A percentile compares a stretch with the other conserved stretches of the same genome.
phyloP scores from a whole-genome alignment of 2,888 invertebrate genomes.

The Aromia moschata region DNA sequence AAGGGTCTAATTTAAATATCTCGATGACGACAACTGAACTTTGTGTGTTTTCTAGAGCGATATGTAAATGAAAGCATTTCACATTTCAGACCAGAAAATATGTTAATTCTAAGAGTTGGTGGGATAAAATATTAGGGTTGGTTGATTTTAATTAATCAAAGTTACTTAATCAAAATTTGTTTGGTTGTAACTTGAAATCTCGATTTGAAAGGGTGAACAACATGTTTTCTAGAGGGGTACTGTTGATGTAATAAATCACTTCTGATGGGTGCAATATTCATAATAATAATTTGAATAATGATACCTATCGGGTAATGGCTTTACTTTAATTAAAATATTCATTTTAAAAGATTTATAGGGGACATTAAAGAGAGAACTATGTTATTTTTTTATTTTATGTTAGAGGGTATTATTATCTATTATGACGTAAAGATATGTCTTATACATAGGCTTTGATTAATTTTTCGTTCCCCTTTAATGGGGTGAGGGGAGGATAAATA shows the following conservation, averaged over 20 bases:
- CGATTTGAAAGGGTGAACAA: slow-evolving; percentile 41
- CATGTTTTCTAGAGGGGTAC: slow-evolving; percentile 43
- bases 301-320: slow-evolving; percentile 18
- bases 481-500: too few relatives aligned
- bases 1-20: slow-evolving; percentile 1
- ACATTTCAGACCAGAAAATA: slow-evolving; percentile 34
- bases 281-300: slow-evolving; percentile 40
- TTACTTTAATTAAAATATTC: slow-evolving; percentile 19
- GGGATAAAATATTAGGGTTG: slow-evolving; percentile 29
- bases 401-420: too few relatives aligned
- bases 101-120: slow-evolving; percentile 34
- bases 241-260: slow-evolving; percentile 39
- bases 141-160: slow-evolving; percentile 45
- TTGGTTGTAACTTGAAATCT: slow-evolving; percentile 42
- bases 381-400: too few relatives aligned
- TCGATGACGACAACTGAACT: slow-evolving; percentile 1
- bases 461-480: too few relatives aligned
- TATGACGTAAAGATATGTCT: too few relatives aligned
- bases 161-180: slow-evolving; percentile 44
- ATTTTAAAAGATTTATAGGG: slow-evolving; percentile 18
- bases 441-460: too few relatives aligned
- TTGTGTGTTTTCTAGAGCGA: slow-evolving; percentile 23
- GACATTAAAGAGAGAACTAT: too few relatives aligned
- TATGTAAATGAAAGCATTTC: slow-evolving; percentile 38
- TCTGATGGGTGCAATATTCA: slow-evolving; percentile 38